Percentiles rank a stretch among this genome's conserved stretches.
phyloP scores from a whole-genome alignment of 2,797 vertebrate genomes.

The Pogonophryne albipinna region DNA sequence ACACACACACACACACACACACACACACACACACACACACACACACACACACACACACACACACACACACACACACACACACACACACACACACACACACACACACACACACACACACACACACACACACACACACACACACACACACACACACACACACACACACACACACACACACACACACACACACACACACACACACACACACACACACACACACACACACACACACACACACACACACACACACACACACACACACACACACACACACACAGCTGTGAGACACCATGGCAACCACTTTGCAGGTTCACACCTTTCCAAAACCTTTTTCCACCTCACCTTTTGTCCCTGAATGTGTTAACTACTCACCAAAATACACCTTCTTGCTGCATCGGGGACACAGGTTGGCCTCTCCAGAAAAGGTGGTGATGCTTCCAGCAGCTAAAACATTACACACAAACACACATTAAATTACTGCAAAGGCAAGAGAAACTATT shows the following conservation, averaged over 20 bases:
- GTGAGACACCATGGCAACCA: slow-evolving; percentile 22
- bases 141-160: slow-evolving; percentile 20
- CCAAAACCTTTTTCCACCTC: neutral
- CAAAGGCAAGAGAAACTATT: slow-evolving; percentile 2
- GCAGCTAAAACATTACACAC: slow-evolving; percentile 78
- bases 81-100: slow-evolving; percentile 21
- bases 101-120: slow-evolving; percentile 5
- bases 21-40: no score
- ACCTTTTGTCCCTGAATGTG: neutral
- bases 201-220: slow-evolving; percentile 22
- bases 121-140: slow-evolving; percentile 22
- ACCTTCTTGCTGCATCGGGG: slow-evolving; percentile 96
- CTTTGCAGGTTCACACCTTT: slow-evolving; percentile 29
- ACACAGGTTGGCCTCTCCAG: slow-evolving; percentile 95
- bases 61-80: slow-evolving; percentile 14
- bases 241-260: slow-evolving; percentile 13
- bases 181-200: slow-evolving; percentile 7
- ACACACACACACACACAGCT: slow-evolving; percentile 25
- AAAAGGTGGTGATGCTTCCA: slow-evolving; percentile 95
- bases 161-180: slow-evolving; percentile 22
- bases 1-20: no score
- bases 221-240: slow-evolving; percentile 17
- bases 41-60: slow-evolving; percentile 20
- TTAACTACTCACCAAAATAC: slow-evolving; percentile 92
- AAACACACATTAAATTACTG: slow-evolving; percentile 10